phyloP scores from a whole-genome alignment of 2,797 vertebrate genomes.

The Protosalanx chinensis region DNA sequence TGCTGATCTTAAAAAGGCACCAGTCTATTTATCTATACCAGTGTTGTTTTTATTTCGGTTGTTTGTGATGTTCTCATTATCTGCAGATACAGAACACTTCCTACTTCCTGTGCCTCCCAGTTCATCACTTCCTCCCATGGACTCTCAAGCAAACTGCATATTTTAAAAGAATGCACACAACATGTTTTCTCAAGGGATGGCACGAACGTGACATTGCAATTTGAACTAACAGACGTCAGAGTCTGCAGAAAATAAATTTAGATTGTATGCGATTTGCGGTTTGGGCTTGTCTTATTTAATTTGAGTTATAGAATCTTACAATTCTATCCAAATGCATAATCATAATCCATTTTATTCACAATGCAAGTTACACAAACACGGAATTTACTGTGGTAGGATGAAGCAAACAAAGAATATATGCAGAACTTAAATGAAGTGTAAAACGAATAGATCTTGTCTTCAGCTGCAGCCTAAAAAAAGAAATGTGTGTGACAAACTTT shows the following conservation, averaged over 20 bases:
- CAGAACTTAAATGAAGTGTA: no score
- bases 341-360: no score
- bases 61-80: slow-evolving; percentile 1
- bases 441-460: no score
- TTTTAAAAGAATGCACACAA: slow-evolving; percentile 5
- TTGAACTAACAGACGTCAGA: background rate
- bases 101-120: background rate
- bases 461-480: no score
- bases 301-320: background rate
- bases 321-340: background rate
- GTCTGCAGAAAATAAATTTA: background rate
- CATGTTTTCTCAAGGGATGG: background rate
- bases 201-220: background rate
- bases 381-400: no score
- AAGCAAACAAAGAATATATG: no score
- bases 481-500: no score
- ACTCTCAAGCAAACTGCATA: slow-evolving; percentile 1
- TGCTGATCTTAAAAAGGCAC: no score
- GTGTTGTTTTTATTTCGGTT: background rate
- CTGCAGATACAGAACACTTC: background rate
- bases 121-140: slow-evolving; percentile 10
- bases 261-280: background rate
- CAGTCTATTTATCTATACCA: no score
- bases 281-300: background rate
- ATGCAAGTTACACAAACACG: no score